Conservation (phyloP, 1,140 invertebrate species). For the Meloidogyne exigua region DNA sequence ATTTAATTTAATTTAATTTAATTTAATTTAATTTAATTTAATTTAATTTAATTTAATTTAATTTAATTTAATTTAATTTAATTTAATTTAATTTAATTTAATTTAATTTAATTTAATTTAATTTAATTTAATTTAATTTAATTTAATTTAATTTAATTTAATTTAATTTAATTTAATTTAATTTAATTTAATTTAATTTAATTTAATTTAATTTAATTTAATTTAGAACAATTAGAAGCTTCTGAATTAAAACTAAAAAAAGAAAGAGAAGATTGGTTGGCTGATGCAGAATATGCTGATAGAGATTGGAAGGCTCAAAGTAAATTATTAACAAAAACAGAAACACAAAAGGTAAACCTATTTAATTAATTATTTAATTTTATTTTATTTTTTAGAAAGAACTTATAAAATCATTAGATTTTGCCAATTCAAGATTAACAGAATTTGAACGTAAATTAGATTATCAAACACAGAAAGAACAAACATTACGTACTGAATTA, state of each 20-base stretch:
- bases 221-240: neutral
- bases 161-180: neutral
- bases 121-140: neutral
- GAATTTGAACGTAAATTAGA: neutral
- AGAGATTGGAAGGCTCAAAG: constrained; percentile 21
- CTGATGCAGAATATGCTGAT: constrained; percentile 8
- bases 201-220: neutral
- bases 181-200: neutral
- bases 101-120: neutral
- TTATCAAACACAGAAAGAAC: neutral
- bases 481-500: neutral
- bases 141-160: neutral
- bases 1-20: neutral
- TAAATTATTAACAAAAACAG: neutral
- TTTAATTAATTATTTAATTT: too few species aligned
- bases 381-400: neutral
- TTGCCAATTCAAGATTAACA: neutral
- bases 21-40: neutral
- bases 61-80: neutral
- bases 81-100: neutral
- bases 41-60: neutral
- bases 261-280: constrained; percentile 7
- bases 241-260: constrained; percentile 12
- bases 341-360: constrained; percentile 3
- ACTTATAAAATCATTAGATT: neutral